Evolutionary conservation across 2,113 vertebrate genomes (phyloP).

Genomic region (Sorex araneus): DNA sequence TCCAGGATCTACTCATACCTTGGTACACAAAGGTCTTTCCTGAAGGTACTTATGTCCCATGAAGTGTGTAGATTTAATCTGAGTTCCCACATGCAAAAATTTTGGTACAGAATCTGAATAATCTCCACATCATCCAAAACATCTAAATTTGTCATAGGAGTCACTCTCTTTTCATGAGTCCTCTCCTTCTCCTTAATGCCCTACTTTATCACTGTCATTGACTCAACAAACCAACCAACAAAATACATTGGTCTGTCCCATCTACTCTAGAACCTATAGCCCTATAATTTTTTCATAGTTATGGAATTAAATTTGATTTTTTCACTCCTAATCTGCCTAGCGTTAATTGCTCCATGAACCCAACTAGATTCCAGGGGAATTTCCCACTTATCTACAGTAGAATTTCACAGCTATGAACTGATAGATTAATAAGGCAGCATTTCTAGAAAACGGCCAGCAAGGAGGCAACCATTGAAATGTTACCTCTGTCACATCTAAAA

Average conservation of each 20-base stretch:
- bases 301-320: neutral
- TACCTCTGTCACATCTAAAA: fast-evolving
- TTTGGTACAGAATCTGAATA: too few species aligned
- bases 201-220: neutral
- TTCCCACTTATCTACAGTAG: neutral
- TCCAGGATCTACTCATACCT: too few species aligned
- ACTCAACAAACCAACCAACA: neutral
- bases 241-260: neutral
- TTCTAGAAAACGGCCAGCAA: neutral
- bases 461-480: fast-evolving
- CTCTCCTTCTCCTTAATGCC: neutral
- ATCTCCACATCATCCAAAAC: too few species aligned
- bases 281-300: neutral
- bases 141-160: neutral
- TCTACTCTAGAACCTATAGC: neutral
- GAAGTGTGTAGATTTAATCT: too few species aligned
- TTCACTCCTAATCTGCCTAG: neutral
- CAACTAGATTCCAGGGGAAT: neutral
- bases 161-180: neutral
- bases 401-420: neutral
- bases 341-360: neutral
- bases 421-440: neutral
- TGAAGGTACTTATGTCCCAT: too few species aligned
- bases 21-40: too few species aligned
- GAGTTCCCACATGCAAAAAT: too few species aligned